Conservation (phyloP, 2,113 vertebrate species). For the Morone saxatilis region DNA sequence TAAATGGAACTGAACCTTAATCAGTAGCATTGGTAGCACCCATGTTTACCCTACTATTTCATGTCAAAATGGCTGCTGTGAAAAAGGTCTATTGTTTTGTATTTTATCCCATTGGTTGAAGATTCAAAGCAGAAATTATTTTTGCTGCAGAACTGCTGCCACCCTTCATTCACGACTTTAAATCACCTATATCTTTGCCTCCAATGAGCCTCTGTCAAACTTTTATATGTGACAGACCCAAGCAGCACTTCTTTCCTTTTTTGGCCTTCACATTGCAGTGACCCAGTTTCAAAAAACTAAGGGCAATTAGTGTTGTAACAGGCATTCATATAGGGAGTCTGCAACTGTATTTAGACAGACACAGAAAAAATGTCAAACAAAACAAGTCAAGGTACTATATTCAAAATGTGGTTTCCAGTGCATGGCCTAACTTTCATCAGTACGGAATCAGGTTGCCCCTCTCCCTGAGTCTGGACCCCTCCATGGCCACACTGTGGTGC, state of each 20-base stretch:
- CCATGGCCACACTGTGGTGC: constrained; percentile 86
- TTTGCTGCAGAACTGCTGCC: neutral
- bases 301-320: constrained; percentile 18
- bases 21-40: too few relatives aligned
- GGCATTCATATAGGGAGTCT: neutral
- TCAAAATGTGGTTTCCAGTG: constrained; percentile 37
- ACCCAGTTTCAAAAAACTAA: constrained; percentile 47
- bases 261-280: constrained; percentile 15
- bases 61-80: too few relatives aligned
- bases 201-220: neutral
- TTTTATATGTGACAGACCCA: neutral
- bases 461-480: constrained; percentile 63
- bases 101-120: neutral
- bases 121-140: neutral
- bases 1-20: too few relatives aligned
- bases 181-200: neutral
- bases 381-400: constrained; percentile 24
- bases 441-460: constrained; percentile 18
- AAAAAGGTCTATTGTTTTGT: too few relatives aligned
- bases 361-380: constrained; percentile 18
- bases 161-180: neutral
- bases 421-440: constrained; percentile 18
- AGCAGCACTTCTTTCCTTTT: neutral
- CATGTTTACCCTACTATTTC: too few relatives aligned
- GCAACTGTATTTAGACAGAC: constrained; percentile 24